These are phyloP conservation scores for Maconellicoccus hirsutus DNA, from an alignment of 1,140 invertebrate genomes.

Conservation along the genomic window DNA sequence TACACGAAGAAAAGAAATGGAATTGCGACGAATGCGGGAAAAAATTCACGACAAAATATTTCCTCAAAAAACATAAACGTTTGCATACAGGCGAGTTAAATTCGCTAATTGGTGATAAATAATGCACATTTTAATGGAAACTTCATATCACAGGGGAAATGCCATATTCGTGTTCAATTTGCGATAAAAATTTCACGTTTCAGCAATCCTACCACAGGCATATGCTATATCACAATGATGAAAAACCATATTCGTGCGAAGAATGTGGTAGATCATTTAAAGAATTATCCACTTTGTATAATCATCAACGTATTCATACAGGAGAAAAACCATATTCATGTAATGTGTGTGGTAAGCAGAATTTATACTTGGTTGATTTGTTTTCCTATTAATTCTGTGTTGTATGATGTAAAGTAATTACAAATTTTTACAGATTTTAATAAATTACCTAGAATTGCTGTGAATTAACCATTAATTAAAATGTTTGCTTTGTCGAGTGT, in stretches of 20 bases:
- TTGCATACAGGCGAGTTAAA: constrained; percentile 46
- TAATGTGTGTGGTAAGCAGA: constrained; percentile 63
- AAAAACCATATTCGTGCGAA: constrained; percentile 65
- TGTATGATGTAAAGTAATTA: background rate
- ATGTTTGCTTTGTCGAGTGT: too few relatives aligned
- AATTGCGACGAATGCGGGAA: constrained; percentile 73
- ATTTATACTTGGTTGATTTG: constrained; percentile 30
- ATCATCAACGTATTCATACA: constrained; percentile 75
- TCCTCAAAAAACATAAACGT: constrained; percentile 76
- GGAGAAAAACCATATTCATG: constrained; percentile 86
- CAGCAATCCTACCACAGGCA: constrained; percentile 87
- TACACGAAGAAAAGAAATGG: constrained; percentile 53
- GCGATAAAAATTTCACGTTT: constrained; percentile 79
- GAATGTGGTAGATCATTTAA: constrained; percentile 75
- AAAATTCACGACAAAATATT: constrained; percentile 79
- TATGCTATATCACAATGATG: constrained; percentile 58
- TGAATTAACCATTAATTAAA: too few relatives aligned
- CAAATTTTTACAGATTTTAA: background rate
- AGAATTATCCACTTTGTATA: constrained; percentile 77
- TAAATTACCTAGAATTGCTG: too few relatives aligned
- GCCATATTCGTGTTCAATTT: constrained; percentile 71
- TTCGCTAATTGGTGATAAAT: too few relatives aligned
- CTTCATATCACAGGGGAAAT: constrained; percentile 54
- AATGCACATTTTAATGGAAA: too few relatives aligned
- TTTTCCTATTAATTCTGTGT: constrained; percentile 26